Evolutionary conservation across 2,888 invertebrate genomes (phyloP), one percentile per base, ranked within the genome.

Genomic region (Acheta domesticus): DNA sequence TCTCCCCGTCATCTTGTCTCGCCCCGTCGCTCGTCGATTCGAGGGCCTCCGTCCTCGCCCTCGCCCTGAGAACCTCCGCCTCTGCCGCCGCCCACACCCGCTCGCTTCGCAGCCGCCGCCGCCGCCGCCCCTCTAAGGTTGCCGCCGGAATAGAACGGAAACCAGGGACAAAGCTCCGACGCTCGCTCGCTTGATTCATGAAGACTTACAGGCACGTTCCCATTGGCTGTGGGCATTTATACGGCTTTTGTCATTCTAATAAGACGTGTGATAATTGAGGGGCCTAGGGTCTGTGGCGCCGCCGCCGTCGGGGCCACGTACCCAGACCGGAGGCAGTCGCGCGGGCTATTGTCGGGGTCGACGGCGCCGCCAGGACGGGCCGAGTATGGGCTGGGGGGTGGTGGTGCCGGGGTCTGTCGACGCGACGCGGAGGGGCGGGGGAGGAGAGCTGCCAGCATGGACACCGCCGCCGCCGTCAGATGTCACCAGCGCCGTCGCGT

Each of bases 231-330:
- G 16, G 62, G 62, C n/a, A n/a, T 62, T 62, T 62, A n/a, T 62
- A 62, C 62, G n/a, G 62, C 62, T 62, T 62, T 62, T 62, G n/a
- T 62, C 62, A 62, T 62, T 62, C 62, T 62, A 62, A 62, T 62
- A 19, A 62, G 62, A 62, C 62, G 62, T 62, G 62, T 62, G 62
- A 62, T 62, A 62, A 62, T 62, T 62, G 62, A 62, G 62, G 62
- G n/a, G 62, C 36, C 36, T 36, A 36, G 62, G 62, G 62, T n/a
- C 62, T 14, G 62, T n/a, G 62, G 62, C 16, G n/a, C 62, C 62
- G 62, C 11, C 8, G 5, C 16, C 14, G 62, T 62, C 62, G 62
- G 14, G 62, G 3, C 16, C n/a, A 11, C 14, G 62, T 14, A 62
- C 16, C 1, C 16, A 14, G 62, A n/a, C 62, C 62, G 62, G n/a